Conservation (phyloP, 2,888 invertebrate species). For the Timema cristinae region DNA sequence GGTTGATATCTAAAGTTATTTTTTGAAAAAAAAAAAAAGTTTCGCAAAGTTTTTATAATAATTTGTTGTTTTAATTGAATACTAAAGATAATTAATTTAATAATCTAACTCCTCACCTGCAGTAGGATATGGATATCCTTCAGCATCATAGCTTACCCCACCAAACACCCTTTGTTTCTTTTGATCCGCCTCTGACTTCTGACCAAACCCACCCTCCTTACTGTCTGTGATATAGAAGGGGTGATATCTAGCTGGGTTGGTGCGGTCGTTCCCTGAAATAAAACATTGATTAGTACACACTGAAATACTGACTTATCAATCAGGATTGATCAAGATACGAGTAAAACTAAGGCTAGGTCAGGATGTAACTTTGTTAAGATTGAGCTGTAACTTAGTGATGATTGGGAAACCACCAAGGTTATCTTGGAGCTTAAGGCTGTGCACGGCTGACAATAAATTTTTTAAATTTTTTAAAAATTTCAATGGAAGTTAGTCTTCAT, state of each 20-base stretch:
- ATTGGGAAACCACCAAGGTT: neutral
- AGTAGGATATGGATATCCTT: slow-evolving; percentile 75
- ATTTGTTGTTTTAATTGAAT: too few species aligned
- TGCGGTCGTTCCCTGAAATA: slow-evolving; percentile 59
- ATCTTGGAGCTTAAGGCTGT: too few species aligned
- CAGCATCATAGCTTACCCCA: slow-evolving; percentile 70
- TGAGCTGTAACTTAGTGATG: too few species aligned
- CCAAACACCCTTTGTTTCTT: slow-evolving; percentile 71
- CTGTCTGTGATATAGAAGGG: slow-evolving; percentile 90
- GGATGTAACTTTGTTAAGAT: neutral
- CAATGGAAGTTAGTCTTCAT: too few species aligned
- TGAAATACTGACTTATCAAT: neutral
- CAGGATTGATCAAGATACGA: too few species aligned
- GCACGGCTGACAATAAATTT: too few species aligned
- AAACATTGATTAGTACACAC: neutral
- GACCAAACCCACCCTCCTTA: slow-evolving; percentile 79
- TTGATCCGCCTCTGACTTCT: slow-evolving; percentile 67
- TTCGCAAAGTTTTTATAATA: too few species aligned
- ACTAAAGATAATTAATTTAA: too few species aligned
- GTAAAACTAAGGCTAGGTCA: neutral
- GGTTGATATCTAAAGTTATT: too few species aligned
- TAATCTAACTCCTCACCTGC: slow-evolving; percentile 51
- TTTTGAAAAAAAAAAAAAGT: too few species aligned
- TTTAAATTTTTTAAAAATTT: too few species aligned
- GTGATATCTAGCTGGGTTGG: slow-evolving; percentile 82